Conservation (phyloP, 2,888 invertebrate species). For the Pollenia labialis region DNA sequence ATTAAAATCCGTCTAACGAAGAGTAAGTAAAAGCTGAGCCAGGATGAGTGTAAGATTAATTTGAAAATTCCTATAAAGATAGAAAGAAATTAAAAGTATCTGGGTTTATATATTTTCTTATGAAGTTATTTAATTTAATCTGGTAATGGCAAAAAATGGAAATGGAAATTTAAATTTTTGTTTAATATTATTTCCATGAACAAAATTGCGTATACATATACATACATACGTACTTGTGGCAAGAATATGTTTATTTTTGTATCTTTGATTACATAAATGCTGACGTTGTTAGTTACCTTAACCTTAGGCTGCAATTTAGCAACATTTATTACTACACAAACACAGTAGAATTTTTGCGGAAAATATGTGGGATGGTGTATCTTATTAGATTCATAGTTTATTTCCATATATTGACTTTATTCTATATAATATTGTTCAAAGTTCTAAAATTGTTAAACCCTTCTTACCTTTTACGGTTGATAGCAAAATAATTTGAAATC, state of each 20-base stretch:
- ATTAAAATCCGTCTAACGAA: conserved; percentile 46
- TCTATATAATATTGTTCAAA: too few relatives aligned
- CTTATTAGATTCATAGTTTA: too few relatives aligned
- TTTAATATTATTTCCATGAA: conserved; percentile 9
- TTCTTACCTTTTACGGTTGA: too few relatives aligned
- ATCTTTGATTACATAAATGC: conserved; percentile 29
- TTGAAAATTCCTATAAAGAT: conserved; percentile 31
- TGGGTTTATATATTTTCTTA: conserved; percentile 21
- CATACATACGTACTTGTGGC: background rate
- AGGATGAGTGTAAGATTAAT: conserved; percentile 52
- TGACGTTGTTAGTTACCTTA: conserved; percentile 18
- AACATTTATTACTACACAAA: conserved; percentile 3
- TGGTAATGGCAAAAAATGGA: background rate
- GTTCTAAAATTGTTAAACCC: too few relatives aligned
- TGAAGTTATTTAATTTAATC: conserved; percentile 57
- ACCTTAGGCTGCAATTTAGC: conserved; percentile 35
- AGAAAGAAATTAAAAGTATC: conserved; percentile 58
- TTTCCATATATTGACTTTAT: too few relatives aligned
- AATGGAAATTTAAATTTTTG: background rate
- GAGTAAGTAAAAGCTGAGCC: conserved; percentile 23
- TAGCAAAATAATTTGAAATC: too few relatives aligned
- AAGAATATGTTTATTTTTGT: background rate
- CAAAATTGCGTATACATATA: background rate
- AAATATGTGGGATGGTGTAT: too few relatives aligned
- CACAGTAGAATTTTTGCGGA: too few relatives aligned